These are phyloP conservation scores for Calameuta pallipes DNA, from an alignment of 2,888 invertebrate genomes.

Conservation along the genomic window DNA sequence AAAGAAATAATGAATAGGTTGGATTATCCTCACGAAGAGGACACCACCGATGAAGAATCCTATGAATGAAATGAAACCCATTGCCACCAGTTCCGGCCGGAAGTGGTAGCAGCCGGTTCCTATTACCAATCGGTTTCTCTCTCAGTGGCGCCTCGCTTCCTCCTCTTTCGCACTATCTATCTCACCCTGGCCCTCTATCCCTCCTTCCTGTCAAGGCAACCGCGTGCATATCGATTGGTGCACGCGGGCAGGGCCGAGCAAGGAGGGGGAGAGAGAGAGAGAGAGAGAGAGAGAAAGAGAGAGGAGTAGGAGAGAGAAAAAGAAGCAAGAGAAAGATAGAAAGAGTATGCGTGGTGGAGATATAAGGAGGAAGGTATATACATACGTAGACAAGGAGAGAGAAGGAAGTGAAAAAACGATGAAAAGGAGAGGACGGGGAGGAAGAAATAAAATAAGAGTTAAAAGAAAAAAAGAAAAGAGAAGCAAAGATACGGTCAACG, in stretches of 20 bases:
- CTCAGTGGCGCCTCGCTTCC: neutral
- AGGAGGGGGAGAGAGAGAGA: conserved; percentile 16
- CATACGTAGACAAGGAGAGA: neutral
- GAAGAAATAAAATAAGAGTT: neutral
- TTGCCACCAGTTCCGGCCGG: neutral
- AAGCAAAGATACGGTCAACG: conserved; percentile 1
- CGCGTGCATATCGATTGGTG: neutral
- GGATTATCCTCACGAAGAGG: neutral
- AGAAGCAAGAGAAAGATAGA: conserved; percentile 14
- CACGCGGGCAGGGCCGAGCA: conserved; percentile 19
- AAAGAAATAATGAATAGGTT: neutral
- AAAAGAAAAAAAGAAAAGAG: neutral
- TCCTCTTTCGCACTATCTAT: neutral
- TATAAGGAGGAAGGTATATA: neutral
- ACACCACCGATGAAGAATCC: neutral
- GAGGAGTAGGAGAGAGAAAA: conserved; percentile 9
- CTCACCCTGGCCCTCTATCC: neutral
- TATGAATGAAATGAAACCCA: neutral
- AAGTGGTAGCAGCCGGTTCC: neutral
- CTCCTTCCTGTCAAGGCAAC: neutral
- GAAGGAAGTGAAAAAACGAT: neutral
- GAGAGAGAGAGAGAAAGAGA: conserved; percentile 16
- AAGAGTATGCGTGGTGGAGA: neutral
- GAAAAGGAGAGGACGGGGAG: conserved; percentile 16
- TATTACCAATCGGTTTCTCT: neutral